Evolutionary conservation across 2,888 invertebrate genomes (phyloP).

Genomic region (Julus scandinavius): DNA sequence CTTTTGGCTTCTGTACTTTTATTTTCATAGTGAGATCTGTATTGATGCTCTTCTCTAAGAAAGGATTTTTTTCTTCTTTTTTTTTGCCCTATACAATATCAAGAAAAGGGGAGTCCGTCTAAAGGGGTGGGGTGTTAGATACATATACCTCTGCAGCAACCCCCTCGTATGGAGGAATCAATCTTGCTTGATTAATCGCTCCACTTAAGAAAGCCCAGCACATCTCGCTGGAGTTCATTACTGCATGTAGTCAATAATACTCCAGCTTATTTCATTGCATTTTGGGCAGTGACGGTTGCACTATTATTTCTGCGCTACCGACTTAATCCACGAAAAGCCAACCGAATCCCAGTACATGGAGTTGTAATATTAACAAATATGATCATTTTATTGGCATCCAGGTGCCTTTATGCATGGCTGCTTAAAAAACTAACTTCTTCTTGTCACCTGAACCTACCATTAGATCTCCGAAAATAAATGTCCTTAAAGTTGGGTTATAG

Average conservation of each 20-base stretch:
- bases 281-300: background rate
- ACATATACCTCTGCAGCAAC: slow-evolving; percentile 26
- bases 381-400: background rate
- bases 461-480: background rate
- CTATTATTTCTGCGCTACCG: background rate
- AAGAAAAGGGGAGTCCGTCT: background rate
- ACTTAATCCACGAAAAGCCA: background rate
- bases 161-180: slow-evolving; percentile 35
- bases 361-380: background rate
- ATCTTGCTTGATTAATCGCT: slow-evolving; percentile 49
- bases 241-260: slow-evolving; percentile 45
- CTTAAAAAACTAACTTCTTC: background rate
- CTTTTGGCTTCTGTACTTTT: background rate
- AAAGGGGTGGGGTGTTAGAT: background rate
- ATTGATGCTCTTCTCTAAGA: background rate
- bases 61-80: background rate
- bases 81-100: background rate
- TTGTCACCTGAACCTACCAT: too few relatives aligned
- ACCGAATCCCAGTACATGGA: background rate
- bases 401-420: background rate
- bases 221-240: slow-evolving; percentile 39
- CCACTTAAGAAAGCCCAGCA: slow-evolving; percentile 49
- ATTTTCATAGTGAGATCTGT: background rate
- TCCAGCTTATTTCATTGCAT: background rate
- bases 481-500: too few relatives aligned